These are phyloP conservation scores for Drosophila koepferae DNA, from an alignment of 2,888 invertebrate species.

Conservation along the genomic window DNA sequence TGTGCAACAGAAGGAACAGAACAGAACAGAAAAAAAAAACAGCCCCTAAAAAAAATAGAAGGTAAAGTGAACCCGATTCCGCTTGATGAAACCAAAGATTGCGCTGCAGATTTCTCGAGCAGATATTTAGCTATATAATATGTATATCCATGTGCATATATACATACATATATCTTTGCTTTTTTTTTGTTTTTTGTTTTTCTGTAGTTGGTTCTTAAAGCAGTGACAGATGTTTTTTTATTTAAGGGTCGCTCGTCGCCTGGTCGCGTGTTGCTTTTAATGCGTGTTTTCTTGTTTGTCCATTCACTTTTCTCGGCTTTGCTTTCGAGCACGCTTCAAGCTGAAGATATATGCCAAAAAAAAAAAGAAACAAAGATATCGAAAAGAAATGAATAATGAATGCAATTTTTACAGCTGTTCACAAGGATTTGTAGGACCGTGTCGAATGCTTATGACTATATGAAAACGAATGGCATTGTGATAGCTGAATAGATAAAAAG, in stretches of 20 bases:
- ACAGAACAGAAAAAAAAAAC: slow-evolving; percentile 13
- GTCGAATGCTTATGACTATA: background rate
- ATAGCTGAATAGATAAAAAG: background rate
- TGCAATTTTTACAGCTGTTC: slow-evolving; percentile 27
- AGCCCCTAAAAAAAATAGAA: slow-evolving; percentile 25
- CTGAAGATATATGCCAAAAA: slow-evolving; percentile 7
- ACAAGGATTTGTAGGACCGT: background rate
- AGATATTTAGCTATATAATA: slow-evolving; percentile 5
- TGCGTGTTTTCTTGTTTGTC: slow-evolving; percentile 42
- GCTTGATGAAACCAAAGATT: slow-evolving; percentile 49
- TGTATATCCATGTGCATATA: background rate
- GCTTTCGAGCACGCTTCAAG: slow-evolving; percentile 28
- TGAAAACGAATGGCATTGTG: background rate
- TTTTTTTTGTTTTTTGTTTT: too few species aligned
- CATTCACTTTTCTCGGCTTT: slow-evolving; percentile 22
- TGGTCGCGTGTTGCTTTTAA: slow-evolving; percentile 55
- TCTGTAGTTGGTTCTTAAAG: slow-evolving; percentile 20
- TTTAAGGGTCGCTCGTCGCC: slow-evolving; percentile 36
- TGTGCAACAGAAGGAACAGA: slow-evolving; percentile 20
- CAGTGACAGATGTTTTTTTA: slow-evolving; percentile 55
- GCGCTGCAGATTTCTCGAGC: slow-evolving; percentile 52
- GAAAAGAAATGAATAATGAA: slow-evolving; percentile 8
- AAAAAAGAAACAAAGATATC: background rate
- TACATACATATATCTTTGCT: background rate
- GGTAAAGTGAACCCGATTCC: slow-evolving; percentile 11